Conservation (phyloP, 2,888 invertebrate genomes). For the Drosophila anomalata region DNA sequence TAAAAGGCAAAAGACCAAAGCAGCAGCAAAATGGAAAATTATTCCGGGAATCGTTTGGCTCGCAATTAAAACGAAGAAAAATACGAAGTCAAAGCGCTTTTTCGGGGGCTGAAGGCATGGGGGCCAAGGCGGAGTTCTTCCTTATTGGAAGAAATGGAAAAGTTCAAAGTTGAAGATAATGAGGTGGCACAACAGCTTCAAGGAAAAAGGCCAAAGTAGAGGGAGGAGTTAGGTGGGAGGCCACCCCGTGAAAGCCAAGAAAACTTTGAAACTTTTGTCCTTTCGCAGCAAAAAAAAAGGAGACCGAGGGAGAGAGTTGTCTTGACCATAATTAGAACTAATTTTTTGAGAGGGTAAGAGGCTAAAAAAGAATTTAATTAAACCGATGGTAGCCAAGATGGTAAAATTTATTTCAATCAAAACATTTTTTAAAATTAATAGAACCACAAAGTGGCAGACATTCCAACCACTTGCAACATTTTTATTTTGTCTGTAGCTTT, state of each 20-base stretch:
- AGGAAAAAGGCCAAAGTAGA: conserved; percentile 4
- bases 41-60: conserved; percentile 74
- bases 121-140: conserved; percentile 22
- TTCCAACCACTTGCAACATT: conserved; percentile 22
- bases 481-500: conserved; percentile 13
- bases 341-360: conserved; percentile 6
- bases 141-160: conserved; percentile 24
- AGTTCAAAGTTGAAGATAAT: conserved; percentile 50
- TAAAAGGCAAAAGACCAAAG: conserved; percentile 66
- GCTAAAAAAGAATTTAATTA: conserved; percentile 2
- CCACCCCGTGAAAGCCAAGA: conserved; percentile 16
- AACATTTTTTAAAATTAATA: not conserved
- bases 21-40: conserved; percentile 68
- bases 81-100: conserved; percentile 3
- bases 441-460: not conserved
- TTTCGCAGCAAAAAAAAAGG: conserved; percentile 11
- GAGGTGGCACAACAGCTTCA: conserved; percentile 31
- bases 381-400: not conserved
- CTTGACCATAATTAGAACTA: conserved; percentile 34
- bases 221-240: not conserved
- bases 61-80: conserved; percentile 65
- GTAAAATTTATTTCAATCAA: not conserved
- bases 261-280: conserved; percentile 39
- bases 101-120: not conserved
- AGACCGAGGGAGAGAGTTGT: conserved; percentile 4